Percentiles rank a stretch among this genome's conserved stretches.
Evolutionary conservation across 2,888 invertebrate species (phyloP).

Genomic region (Pelosia muscerda): DNA sequence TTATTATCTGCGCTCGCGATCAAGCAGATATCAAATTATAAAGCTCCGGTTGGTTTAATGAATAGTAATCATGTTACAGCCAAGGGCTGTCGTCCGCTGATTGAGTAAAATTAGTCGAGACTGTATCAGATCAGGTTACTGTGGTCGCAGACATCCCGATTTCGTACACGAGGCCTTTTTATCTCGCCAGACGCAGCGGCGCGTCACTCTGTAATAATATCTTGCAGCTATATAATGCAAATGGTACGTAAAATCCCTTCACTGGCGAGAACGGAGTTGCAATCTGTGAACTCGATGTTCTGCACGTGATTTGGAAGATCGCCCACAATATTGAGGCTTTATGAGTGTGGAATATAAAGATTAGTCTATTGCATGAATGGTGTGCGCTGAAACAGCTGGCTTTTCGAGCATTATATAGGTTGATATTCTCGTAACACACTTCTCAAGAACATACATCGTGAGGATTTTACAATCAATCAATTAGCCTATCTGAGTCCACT

Average conservation of each 20-base stretch:
- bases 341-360: slow-evolving; percentile 20
- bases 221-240: slow-evolving; percentile 41
- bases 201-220: slow-evolving; percentile 40
- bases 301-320: slow-evolving; percentile 41
- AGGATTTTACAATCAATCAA: too few species aligned
- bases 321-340: slow-evolving; percentile 31
- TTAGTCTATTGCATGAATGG: not conserved
- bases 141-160: slow-evolving; percentile 55
- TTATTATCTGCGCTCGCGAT: slow-evolving; percentile 44
- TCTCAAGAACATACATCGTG: too few species aligned
- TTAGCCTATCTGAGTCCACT: too few species aligned
- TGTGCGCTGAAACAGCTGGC: not conserved
- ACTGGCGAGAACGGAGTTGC: slow-evolving; percentile 35
- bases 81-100: slow-evolving; percentile 60
- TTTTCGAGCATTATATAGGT: not conserved
- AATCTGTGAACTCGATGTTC: slow-evolving; percentile 40
- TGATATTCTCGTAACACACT: too few species aligned
- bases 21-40: slow-evolving; percentile 52
- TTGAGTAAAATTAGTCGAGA: slow-evolving; percentile 78
- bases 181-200: slow-evolving; percentile 42
- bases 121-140: slow-evolving; percentile 74
- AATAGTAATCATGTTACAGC: slow-evolving; percentile 59
- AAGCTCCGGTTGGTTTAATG: slow-evolving; percentile 55
- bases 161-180: slow-evolving; percentile 55
- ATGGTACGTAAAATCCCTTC: slow-evolving; percentile 25